Base-by-base conservation (phyloP, 2,113 vertebrate genomes). In the Stercorarius parasiticus region DNA sequence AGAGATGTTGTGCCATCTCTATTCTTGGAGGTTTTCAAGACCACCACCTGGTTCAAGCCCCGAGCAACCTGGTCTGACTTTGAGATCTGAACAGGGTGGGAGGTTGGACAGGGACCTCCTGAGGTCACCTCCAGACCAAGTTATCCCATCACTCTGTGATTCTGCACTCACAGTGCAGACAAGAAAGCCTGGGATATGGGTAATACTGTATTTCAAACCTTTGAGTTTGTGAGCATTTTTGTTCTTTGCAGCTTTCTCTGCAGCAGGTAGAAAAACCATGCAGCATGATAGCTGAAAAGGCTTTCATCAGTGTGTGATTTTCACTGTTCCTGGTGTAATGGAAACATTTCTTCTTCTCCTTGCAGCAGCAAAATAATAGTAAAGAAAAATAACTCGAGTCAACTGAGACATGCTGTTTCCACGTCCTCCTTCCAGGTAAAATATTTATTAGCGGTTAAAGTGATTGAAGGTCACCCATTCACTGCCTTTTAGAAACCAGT, bases 371-470 rank as follows among this genome's bases (percentile, higher is more conserved):
- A 91, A 96, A 82, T 87, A 89, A 72, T 64, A 69, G 73, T 87
- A 49, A 87, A 79, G 78, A 93, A 93, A 90, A 93, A 85, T 87
- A 87, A 87, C 58, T 82, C 5, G 76, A 62, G 58, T 93, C 56
- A 85, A 34, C 71, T 53, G 84, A 93, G 84, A 80, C 45, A 65
- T 15, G 40, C 36, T 79, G 78, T 88, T 95, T 90, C 86, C 74
- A 82, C 36, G 40, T 82, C 27, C 1, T 91, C 34, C 87, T 76
- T 94, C 62, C 58, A 93, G 78, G 53, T 95, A 45, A 90, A 95
- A 93, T 96, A 96, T 91, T 96, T 94, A 90, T 89, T 91, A 93
- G 40, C 49, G 53, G 34, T 62, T 91, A 72, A 91, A 90, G 49
- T 56, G 74, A 82, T 66, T 82, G 74, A 90, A 88, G 82, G 70